A percentile compares a stretch with the other conserved stretches of the same genome.
Conservation (phyloP, 2,888 invertebrate genomes). For the Oscheius sp. region DNA sequence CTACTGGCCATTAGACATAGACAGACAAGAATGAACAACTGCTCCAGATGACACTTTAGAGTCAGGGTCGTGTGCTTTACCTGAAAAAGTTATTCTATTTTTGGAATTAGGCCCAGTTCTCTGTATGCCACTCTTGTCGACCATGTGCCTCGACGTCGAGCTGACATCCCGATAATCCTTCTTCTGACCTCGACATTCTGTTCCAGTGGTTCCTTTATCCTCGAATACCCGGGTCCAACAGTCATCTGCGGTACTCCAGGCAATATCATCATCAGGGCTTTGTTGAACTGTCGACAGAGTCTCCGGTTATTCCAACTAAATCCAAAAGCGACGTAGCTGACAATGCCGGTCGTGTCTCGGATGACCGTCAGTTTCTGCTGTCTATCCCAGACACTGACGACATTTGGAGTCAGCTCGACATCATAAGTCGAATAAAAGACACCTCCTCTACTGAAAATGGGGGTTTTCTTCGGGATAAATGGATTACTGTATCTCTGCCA, state of each 20-base stretch:
- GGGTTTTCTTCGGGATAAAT: no score
- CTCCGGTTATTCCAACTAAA: constrained; percentile 55
- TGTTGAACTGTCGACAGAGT: constrained; percentile 57
- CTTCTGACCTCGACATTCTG: constrained; percentile 42
- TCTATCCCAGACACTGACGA: constrained; percentile 50
- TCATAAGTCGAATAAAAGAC: constrained; percentile 58
- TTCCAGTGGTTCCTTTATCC: constrained; percentile 48
- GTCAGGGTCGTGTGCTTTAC: constrained; percentile 12
- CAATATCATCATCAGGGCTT: constrained; percentile 52
- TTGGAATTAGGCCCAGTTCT: no score
- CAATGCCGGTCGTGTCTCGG: constrained; percentile 54
- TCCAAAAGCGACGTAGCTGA: constrained; percentile 56
- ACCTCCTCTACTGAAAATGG: constrained; percentile 52
- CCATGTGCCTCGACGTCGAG: no score
- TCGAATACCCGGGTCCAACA: constrained; percentile 52
- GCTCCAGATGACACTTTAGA: constrained; percentile 16
- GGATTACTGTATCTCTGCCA: constrained; percentile 51
- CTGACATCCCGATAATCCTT: background rate
- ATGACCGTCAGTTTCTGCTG: constrained; percentile 53
- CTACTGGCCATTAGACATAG: background rate
- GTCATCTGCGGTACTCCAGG: constrained; percentile 58
- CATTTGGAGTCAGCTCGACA: constrained; percentile 53
- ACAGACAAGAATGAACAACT: constrained; percentile 2
- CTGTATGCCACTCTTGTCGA: no score
- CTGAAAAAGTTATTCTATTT: background rate